Conservation (phyloP, 2,797 vertebrate genomes). For the Notamacropus eugenii region DNA sequence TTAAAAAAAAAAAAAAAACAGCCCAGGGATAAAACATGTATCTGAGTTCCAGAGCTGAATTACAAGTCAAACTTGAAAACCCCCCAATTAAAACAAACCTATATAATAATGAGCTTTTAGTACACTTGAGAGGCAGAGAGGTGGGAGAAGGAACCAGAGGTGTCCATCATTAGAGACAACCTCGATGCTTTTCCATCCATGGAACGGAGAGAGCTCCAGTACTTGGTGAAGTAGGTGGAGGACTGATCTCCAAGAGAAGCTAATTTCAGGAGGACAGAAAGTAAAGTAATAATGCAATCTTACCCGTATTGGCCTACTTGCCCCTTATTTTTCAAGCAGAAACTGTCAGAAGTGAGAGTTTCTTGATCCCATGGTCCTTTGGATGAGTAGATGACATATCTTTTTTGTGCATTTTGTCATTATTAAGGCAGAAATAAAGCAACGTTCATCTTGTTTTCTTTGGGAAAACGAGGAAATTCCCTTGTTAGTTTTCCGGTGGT, state of each 20-base stretch:
- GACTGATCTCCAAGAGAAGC: neutral
- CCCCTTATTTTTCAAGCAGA: neutral
- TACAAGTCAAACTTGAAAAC: slow-evolving; percentile 3
- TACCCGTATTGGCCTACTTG: neutral
- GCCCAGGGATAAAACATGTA: neutral
- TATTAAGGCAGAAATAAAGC: neutral
- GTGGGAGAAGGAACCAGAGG: neutral
- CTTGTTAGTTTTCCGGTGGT: neutral
- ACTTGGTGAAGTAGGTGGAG: neutral
- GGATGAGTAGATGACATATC: neutral
- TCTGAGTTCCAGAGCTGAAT: neutral
- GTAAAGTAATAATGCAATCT: neutral
- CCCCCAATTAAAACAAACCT: neutral
- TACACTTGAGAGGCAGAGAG: neutral
- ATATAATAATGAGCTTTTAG: neutral
- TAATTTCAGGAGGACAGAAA: neutral
- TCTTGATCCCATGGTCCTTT: neutral
- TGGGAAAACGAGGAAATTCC: neutral
- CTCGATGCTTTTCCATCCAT: neutral
- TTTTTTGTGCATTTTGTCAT: neutral
- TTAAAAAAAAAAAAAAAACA: neutral
- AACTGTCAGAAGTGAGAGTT: neutral
- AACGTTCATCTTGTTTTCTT: neutral
- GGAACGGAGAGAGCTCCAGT: neutral
- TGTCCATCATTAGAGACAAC: neutral